Evolutionary conservation across 2,888 invertebrate species (phyloP).

Genomic region (Stenodera caucasica): DNA sequence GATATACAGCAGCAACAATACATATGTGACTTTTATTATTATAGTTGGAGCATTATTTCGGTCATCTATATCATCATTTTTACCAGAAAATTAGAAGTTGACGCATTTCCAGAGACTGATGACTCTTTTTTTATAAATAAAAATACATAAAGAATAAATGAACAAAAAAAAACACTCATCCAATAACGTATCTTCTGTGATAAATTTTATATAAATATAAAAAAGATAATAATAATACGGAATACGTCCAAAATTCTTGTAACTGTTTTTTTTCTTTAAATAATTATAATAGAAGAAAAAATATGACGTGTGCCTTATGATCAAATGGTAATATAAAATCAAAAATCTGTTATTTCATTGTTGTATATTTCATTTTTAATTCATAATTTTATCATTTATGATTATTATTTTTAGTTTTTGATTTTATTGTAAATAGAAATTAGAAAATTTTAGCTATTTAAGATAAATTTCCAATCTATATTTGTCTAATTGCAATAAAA

Average conservation of each 20-base stretch:
- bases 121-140: not conserved
- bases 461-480: not conserved
- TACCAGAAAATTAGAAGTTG: not conserved
- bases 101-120: not conserved
- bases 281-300: not conserved
- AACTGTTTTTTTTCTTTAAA: not conserved
- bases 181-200: conserved; percentile 5
- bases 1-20: conserved; percentile 93
- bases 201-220: not conserved
- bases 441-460: not conserved
- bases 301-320: not conserved
- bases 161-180: not conserved
- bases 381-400: not conserved
- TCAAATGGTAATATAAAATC: not conserved
- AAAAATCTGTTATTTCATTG: not conserved
- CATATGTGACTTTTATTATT: conserved; percentile 72
- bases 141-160: not conserved
- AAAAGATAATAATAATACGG: not conserved
- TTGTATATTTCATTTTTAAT: not conserved
- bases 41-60: not conserved
- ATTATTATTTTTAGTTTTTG: not conserved
- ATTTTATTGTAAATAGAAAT: conserved; percentile 2
- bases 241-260: not conserved
- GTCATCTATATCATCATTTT: not conserved
- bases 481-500: not conserved